Conservation (phyloP, 2,797 vertebrate species). For the Nothura maculosa region DNA sequence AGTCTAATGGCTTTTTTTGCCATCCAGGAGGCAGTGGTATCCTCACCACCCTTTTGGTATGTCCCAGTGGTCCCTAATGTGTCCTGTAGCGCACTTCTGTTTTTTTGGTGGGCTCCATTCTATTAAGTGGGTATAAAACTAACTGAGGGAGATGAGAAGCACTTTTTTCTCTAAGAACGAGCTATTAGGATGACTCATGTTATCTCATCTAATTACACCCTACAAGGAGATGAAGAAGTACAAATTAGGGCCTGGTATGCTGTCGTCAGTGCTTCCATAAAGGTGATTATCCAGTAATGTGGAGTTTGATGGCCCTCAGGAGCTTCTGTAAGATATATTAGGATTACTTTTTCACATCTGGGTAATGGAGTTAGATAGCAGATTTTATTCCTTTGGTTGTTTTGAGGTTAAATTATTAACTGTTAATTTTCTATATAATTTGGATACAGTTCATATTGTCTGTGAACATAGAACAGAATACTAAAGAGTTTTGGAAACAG, state of each 20-base stretch:
- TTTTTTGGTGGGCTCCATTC: neutral
- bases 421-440: neutral
- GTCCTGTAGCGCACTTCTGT: neutral
- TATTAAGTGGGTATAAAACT: neutral
- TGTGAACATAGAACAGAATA: neutral
- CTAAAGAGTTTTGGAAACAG: neutral
- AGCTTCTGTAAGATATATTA: neutral
- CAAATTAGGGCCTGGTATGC: neutral
- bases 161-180: neutral
- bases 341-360: neutral
- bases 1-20: neutral
- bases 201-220: neutral
- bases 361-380: neutral
- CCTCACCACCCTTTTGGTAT: neutral
- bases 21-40: neutral
- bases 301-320: neutral
- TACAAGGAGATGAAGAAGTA: neutral
- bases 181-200: neutral
- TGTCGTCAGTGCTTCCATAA: neutral
- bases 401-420: neutral
- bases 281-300: neutral
- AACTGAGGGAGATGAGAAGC: neutral
- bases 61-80: neutral
- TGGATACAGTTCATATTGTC: neutral
- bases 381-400: neutral